Base-by-base conservation (phyloP, 2,113 vertebrate species). In the Prionailurus bengalensis region DNA sequence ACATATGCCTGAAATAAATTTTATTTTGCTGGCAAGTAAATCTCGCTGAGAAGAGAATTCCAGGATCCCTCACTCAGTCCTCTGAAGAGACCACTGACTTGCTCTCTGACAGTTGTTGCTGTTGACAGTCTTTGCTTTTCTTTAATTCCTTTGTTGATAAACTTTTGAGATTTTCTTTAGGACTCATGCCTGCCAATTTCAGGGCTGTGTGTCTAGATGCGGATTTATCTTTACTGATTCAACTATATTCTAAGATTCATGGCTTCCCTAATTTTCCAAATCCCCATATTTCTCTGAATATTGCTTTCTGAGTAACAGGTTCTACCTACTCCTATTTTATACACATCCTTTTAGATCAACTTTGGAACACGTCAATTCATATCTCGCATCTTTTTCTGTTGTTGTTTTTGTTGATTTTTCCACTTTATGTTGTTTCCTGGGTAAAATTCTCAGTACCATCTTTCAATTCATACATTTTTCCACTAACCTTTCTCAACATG, bases 101-200 rank as follows among this genome's bases (percentile, higher is more conserved):
- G 14, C 33, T 73, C 76, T 74, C 61, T 88, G n/a, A 0, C 45
- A 48, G 79, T 17, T 63, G 12, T 14, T 91, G 7, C 11, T 82
- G 78, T 15, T 61, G 53, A 85, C 7, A 33, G 9, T 9, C 33
- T 87, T 42, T 65, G 81, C 45, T 42, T 39, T 51, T 74, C 58
- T 91, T 91, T 93, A 76, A 96, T 45, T 84, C 14, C 12, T 89
- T 80, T 33, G 17, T 19, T 78, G 85, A 74, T 39, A 91, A 83
- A 29, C 19, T 76, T 86, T 31, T 13, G 19, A 95, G 58, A 36
- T 90, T 73, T 80, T 68, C 42, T 78, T 88, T 66, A 73, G 25
- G 23, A 71, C 4, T 82, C 21, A 53, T 36, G 39, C 15, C 82
- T 74, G 66, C 73, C 25, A 42, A 33, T 33, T 42, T 82, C 66